Base-by-base conservation (phyloP, 2,797 vertebrate species). In the Clarias laeviceps region DNA sequence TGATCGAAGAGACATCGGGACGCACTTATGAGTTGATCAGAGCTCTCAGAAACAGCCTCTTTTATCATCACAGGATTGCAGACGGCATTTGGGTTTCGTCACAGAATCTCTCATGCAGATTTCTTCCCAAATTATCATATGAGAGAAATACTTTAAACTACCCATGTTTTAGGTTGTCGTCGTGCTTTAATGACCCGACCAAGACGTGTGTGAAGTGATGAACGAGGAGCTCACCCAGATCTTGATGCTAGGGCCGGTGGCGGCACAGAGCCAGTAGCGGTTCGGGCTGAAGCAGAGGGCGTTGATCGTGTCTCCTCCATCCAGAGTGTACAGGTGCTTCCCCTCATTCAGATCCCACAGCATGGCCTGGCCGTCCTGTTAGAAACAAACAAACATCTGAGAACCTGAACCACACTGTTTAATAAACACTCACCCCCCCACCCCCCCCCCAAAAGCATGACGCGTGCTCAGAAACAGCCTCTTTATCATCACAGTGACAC, bases 261-360 rank as follows among this genome's bases (percentile, higher is more conserved):
- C 98, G 0, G 98, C 98, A 32, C 98, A 99, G 3, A 99, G 96
- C 98, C 98, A 99, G 88, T 99, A 99, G 56, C 98, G 97, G 94
- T 99, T 99, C 91, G 97, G 98, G 92, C 97, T 99, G 94, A 99
- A 99, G 94, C 98, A 99, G 0, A 99, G 94, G 0, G 97, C 98
- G 0, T 97, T 99, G 92, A 99, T 99, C 88, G 94, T 94, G 90
- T 99, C 98, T 0, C 98, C 98, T 0, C 98, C 97, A 59, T 99
- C 98, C 90, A 99, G 90, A 0, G 98, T 99, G 93, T 99, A 99
- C 29, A 99, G 96, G 90, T 99, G 98, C 83, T 99, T 99, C 85
- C 98, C 98, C 90, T 99, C 98, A 0, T 99, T 99, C 87, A 99
- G 94, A 89, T 99, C 98, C 98, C 98, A 99, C 70, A 99, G 93